Conservation (phyloP, 2,797 vertebrate species). For the Hybognathus amarus region DNA sequence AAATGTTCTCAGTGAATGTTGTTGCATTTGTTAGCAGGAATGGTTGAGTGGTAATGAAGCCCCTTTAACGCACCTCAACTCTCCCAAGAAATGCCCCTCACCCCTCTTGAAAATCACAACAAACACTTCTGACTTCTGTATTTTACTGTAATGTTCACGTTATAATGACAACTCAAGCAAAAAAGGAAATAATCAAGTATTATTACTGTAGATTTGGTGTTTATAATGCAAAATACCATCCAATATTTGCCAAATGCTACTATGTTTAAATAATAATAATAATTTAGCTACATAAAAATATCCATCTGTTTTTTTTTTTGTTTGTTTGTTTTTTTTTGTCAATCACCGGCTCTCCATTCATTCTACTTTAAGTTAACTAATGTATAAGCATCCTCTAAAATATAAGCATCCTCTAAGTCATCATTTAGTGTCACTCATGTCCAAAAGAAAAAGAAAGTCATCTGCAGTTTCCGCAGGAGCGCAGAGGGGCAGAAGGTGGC, state of each 20-base stretch:
- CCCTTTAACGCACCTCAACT: constrained; percentile 22
- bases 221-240: not conserved
- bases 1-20: constrained; percentile 75
- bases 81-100: not conserved
- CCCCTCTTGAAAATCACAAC: constrained; percentile 8
- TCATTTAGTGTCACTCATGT: not conserved
- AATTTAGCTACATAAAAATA: constrained; percentile 29
- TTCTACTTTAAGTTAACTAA: not conserved
- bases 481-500: not conserved
- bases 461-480: not conserved
- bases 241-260: not conserved
- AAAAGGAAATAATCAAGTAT: not conserved
- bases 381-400: not conserved
- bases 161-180: not conserved
- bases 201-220: not conserved
- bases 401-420: not conserved
- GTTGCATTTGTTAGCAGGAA: constrained; percentile 65
- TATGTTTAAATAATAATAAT: not conserved
- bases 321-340: too few species aligned
- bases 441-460: not conserved
- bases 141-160: not conserved
- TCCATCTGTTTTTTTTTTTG: not conserved
- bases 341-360: too few species aligned
- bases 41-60: constrained; percentile 47
- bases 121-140: not conserved